A percentile compares a stretch with the other conserved stretches of the same genome.
phyloP scores from a whole-genome alignment of 2,888 invertebrate genomes.

The Lasioglossum figueresi region DNA sequence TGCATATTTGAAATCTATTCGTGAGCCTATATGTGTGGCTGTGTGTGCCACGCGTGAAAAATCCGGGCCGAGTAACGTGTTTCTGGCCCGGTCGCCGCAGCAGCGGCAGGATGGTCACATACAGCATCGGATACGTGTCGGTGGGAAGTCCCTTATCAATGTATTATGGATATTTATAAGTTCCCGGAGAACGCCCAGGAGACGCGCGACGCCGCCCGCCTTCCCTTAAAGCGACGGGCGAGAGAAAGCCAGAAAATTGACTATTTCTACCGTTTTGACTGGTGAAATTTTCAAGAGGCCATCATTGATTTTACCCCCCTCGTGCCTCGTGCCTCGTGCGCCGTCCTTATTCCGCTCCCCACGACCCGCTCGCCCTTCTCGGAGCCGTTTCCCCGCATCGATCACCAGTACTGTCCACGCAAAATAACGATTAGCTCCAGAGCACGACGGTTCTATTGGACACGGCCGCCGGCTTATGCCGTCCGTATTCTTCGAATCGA shows the following conservation, averaged over 20 bases:
- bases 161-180: constrained; percentile 79
- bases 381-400: constrained; percentile 67
- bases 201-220: constrained; percentile 54
- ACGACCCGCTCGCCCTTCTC: constrained; percentile 67
- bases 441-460: constrained; percentile 63
- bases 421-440: constrained; percentile 73
- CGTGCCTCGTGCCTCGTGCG: constrained; percentile 65
- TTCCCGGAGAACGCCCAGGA: constrained; percentile 71
- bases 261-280: constrained; percentile 78
- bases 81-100: not conserved
- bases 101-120: constrained; percentile 18
- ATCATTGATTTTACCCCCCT: constrained; percentile 78
- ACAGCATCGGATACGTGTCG: constrained; percentile 51
- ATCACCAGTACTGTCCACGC: constrained; percentile 73
- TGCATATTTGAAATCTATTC: constrained; percentile 81
- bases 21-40: constrained; percentile 25
- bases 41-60: not conserved
- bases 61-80: not conserved
- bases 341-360: constrained; percentile 68
- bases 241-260: constrained; percentile 64
- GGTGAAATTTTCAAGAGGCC: constrained; percentile 79
- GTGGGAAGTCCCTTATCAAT: constrained; percentile 66
- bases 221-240: constrained; percentile 60
- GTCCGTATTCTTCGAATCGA: constrained; percentile 48
- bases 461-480: constrained; percentile 47